These are phyloP conservation scores for Litocranius walleri DNA, from an alignment of 2,113 vertebrate genomes.

Conservation along the genomic window DNA sequence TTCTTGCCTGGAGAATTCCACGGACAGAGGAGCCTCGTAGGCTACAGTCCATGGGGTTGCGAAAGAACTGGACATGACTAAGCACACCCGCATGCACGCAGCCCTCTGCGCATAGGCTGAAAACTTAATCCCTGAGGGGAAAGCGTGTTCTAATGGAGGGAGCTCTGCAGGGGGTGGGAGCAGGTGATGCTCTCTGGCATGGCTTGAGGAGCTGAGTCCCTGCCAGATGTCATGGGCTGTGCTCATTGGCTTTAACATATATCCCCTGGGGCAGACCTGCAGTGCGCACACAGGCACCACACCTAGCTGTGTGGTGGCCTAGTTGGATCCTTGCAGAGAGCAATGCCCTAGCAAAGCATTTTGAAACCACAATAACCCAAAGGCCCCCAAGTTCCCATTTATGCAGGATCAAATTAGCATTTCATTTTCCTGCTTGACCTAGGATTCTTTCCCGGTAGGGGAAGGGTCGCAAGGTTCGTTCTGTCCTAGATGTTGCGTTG, in stretches of 20 bases:
- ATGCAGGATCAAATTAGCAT: background rate
- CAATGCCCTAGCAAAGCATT: background rate
- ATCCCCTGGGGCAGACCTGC: background rate
- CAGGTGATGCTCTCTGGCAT: background rate
- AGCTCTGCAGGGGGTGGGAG: background rate
- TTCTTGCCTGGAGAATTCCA: background rate
- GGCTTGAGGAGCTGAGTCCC: background rate
- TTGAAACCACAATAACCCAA: background rate
- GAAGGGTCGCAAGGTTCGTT: background rate
- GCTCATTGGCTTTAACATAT: background rate
- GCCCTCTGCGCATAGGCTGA: background rate
- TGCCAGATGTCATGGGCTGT: background rate
- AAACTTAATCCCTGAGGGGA: background rate
- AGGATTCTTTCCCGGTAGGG: background rate
- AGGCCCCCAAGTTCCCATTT: background rate
- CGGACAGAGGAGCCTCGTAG: background rate
- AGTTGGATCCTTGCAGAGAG: background rate
- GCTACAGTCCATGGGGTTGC: background rate
- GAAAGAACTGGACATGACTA: background rate
- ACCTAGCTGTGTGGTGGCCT: no score
- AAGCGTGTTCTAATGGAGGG: background rate
- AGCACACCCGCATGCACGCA: rapidly evolving
- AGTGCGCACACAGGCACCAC: background rate
- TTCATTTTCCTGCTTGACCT: background rate
- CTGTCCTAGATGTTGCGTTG: background rate